phyloP scores from a whole-genome alignment of 2,797 vertebrate genomes.

The Amblyopsis hoosieri region DNA sequence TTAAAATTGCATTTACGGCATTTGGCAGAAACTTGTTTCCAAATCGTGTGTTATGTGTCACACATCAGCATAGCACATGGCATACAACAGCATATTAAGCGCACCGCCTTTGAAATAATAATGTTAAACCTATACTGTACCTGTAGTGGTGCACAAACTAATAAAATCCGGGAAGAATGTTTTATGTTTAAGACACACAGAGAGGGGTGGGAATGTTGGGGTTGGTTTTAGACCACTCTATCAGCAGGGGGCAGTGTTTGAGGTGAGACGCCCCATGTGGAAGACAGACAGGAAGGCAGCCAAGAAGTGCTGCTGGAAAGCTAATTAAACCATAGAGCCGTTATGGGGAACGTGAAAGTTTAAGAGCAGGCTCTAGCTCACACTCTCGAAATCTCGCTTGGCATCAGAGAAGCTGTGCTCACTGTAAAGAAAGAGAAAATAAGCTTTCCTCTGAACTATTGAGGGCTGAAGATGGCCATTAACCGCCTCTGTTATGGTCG shows the following conservation, averaged over 20 bases:
- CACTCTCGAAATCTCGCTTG: constrained; percentile 49
- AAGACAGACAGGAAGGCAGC: constrained; percentile 43
- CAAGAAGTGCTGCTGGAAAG: constrained; percentile 52
- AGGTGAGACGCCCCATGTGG: constrained; percentile 47
- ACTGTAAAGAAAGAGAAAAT: constrained; percentile 9
- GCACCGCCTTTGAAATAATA: too few species aligned
- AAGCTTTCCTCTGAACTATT: constrained; percentile 40
- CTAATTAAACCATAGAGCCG: constrained; percentile 73
- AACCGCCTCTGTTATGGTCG: constrained; percentile 11
- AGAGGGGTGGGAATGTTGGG: not conserved
- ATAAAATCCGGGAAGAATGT: too few species aligned
- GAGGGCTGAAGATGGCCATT: constrained; percentile 32
- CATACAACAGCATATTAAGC: too few species aligned
- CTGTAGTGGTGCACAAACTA: too few species aligned
- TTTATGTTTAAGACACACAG: not conserved
- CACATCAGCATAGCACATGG: too few species aligned
- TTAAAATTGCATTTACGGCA: too few species aligned
- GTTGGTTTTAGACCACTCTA: constrained; percentile 12
- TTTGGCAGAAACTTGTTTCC: too few species aligned
- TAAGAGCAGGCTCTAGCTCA: constrained; percentile 47
- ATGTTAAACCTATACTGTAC: too few species aligned
- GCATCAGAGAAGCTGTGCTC: constrained; percentile 15
- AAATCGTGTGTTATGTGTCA: too few species aligned
- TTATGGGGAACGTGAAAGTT: constrained; percentile 52
- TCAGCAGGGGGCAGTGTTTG: constrained; percentile 66